Evolutionary conservation across 1,140 invertebrate genomes (phyloP).

Genomic region (Drosophila ercepeae): DNA sequence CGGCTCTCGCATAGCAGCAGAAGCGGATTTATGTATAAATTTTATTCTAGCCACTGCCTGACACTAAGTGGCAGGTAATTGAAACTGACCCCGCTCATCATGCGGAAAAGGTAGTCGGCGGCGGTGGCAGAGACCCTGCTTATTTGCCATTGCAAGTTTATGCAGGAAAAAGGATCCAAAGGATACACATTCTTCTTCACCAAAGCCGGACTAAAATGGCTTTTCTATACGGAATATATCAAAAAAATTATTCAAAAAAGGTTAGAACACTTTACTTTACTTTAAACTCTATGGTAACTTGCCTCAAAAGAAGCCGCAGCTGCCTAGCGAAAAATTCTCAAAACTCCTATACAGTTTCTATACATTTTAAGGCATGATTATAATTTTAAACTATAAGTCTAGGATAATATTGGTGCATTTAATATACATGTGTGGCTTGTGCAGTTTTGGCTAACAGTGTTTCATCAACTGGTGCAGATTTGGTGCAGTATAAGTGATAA

Average conservation of each 20-base stretch:
- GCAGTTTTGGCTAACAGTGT: conserved; percentile 51
- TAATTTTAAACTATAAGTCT: not conserved
- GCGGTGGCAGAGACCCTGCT: conserved; percentile 8
- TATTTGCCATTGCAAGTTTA: conserved; percentile 16
- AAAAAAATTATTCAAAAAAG: not conserved
- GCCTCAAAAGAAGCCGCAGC: no score
- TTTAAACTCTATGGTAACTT: no score
- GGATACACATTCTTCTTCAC: not conserved
- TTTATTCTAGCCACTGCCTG: conserved; percentile 30
- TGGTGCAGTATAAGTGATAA: conserved; percentile 32
- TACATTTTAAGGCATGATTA: not conserved
- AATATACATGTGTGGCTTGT: conserved; percentile 58
- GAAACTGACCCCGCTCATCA: conserved; percentile 54
- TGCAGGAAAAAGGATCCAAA: conserved; percentile 9
- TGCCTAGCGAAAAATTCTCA: no score
- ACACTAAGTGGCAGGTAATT: conserved; percentile 56
- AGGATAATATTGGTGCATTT: conserved; percentile 32
- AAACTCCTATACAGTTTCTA: not conserved
- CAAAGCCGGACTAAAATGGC: not conserved
- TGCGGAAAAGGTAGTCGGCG: conserved; percentile 35
- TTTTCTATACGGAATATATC: not conserved
- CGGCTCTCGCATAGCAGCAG: conserved; percentile 3
- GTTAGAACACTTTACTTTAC: no score
- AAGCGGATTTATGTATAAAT: conserved; percentile 13
- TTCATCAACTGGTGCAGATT: conserved; percentile 58